Conservation (phyloP, 2,888 invertebrate genomes). For the Leptopilina myrica region DNA sequence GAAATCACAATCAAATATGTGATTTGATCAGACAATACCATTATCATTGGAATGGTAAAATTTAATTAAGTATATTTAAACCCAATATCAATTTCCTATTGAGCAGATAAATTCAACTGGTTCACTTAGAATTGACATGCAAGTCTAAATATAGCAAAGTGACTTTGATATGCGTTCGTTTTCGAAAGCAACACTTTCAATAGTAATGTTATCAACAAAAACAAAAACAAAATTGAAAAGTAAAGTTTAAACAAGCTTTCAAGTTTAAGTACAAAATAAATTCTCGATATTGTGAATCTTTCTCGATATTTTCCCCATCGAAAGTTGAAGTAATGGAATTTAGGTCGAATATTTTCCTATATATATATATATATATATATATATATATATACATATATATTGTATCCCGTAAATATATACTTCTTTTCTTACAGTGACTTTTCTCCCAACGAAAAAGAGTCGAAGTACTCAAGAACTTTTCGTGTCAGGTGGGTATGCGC, state of each 20-base stretch:
- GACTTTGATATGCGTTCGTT: constrained; percentile 53
- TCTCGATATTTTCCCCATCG: constrained; percentile 51
- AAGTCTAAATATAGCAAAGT: constrained; percentile 33
- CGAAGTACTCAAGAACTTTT: constrained; percentile 54
- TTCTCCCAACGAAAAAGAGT: constrained; percentile 1
- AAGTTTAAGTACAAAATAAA: constrained; percentile 62
- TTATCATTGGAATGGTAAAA: background rate
- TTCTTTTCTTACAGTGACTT: constrained; percentile 15
- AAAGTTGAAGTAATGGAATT: constrained; percentile 52
- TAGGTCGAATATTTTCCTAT: constrained; percentile 48
- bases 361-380: constrained; percentile 8
- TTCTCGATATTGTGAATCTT: constrained; percentile 60
- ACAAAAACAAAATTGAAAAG: constrained; percentile 37
- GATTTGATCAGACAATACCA: too few relatives aligned
- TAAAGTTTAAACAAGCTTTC: constrained; percentile 47
- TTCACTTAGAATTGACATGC: background rate
- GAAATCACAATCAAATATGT: too few relatives aligned
- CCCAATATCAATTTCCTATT: background rate
- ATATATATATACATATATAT: too few relatives aligned
- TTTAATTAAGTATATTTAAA: background rate
- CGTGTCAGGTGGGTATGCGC: constrained; percentile 56
- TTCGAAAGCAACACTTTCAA: constrained; percentile 60
- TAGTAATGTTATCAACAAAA: constrained; percentile 52
- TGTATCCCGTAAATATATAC: constrained; percentile 35
- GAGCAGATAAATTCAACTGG: background rate